Base-by-base conservation (phyloP, 2,888 invertebrate species). In the Callosobruchus maculatus region DNA sequence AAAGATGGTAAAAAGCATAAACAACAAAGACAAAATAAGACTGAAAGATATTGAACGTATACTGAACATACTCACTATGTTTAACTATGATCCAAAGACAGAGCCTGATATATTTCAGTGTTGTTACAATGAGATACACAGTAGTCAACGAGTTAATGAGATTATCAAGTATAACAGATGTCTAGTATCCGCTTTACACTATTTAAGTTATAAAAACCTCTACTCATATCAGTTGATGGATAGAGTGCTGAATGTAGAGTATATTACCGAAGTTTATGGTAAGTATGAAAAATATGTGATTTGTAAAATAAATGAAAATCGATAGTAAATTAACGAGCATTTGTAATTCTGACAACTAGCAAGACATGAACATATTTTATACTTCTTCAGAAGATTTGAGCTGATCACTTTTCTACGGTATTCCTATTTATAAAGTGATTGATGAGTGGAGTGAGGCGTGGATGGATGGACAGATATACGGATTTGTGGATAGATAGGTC, bases 21-120 rank as follows among this genome's bases (percentile, higher is more conserved):
- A 87, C 3, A 76, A 83, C 73, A 67, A 76, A 3, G 75, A 81
- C n/a, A 76, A 77, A 67, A 80, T 85, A 0, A 89, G 94, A 76
- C 71, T 94, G 0, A 95, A 95, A 86, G 95, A 95, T 83, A 86
- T 95, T 31, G 95, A 95, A 85, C 89, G 94, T 79, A 85, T 94
- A 9, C 85, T 91, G 2, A 88, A 93, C 76, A 89, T 89, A 0
- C 89, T 91, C 81, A 90, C 90, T 0, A 89, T 91, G 82, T 93
- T 92, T 78, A 90, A 92, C 83, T 89, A 88, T 73, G 85, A 86
- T 74, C 91, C 91, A 20, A 79, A 88, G 72, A 89, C 88, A 18
- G 78, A 82, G 18, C 86, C 88, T 66, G 89, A 91, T 75, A 80
- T 91, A 18, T 81, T 77, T 74, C 74, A 86, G 20, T 80, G 84